These are phyloP conservation scores for Lophura swinhoii DNA, from an alignment of 2,797 vertebrate species.

Conservation along the genomic window DNA sequence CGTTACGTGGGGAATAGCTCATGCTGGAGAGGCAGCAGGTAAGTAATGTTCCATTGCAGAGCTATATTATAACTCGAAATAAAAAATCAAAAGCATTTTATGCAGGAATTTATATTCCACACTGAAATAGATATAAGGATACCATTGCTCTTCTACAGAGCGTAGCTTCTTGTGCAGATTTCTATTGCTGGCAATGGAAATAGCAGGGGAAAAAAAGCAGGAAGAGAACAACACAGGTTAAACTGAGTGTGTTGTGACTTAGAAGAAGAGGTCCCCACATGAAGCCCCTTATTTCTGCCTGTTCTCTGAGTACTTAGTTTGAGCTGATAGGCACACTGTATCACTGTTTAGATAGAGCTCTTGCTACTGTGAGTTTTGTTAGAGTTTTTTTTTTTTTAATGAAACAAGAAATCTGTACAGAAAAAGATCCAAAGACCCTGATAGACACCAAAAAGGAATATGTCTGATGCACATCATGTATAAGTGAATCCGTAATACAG, in stretches of 20 bases:
- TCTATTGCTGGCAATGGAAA: slow-evolving; percentile 75
- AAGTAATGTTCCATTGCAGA: slow-evolving; percentile 76
- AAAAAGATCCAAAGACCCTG: slow-evolving; percentile 79
- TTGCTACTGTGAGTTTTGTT: not conserved
- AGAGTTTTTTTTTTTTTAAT: not conserved
- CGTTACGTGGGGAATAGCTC: slow-evolving; percentile 74
- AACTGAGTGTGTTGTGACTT: not conserved
- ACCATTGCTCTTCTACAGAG: slow-evolving; percentile 38
- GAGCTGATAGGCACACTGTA: slow-evolving; percentile 21
- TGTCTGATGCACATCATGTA: slow-evolving; percentile 54
- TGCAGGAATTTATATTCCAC: slow-evolving; percentile 67
- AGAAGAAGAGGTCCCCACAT: not conserved
- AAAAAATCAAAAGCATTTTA: slow-evolving; percentile 56
- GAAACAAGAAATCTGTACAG: slow-evolving; percentile 42
- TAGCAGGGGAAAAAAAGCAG: slow-evolving; percentile 34
- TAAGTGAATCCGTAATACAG: slow-evolving; percentile 44
- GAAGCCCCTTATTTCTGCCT: slow-evolving; percentile 54
- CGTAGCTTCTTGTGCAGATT: slow-evolving; percentile 39
- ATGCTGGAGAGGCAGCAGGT: slow-evolving; percentile 77
- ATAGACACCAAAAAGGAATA: slow-evolving; percentile 75
- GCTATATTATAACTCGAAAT: slow-evolving; percentile 52
- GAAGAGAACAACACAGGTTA: not conserved
- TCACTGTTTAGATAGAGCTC: not conserved
- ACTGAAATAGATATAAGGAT: slow-evolving; percentile 45
- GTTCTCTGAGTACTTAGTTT: slow-evolving; percentile 48